Conservation (phyloP, 1,140 invertebrate genomes). For the Samia ricini region DNA sequence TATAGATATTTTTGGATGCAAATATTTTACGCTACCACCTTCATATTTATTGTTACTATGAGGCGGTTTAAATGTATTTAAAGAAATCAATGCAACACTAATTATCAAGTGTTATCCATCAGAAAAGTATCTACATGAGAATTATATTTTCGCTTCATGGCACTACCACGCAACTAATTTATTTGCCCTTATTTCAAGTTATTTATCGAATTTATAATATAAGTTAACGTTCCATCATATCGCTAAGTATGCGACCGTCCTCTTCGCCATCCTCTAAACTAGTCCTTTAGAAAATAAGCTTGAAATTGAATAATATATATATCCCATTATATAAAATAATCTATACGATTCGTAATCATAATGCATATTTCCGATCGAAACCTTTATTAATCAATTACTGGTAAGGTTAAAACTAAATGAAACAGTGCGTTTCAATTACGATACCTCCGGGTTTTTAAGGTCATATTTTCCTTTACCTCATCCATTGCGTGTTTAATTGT, state of each 20-base stretch:
- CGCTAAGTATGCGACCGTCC: conserved; percentile 73
- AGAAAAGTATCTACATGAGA: conserved; percentile 10
- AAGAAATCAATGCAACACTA: conserved; percentile 10
- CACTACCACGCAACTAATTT: conserved; percentile 60
- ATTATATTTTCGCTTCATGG: conserved; percentile 44
- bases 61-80: conserved; percentile 49
- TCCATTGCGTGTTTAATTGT: conserved; percentile 63
- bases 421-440: neutral
- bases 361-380: conserved; percentile 3
- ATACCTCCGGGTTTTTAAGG: conserved; percentile 37
- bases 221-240: conserved; percentile 63
- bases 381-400: neutral
- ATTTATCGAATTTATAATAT: conserved; percentile 63
- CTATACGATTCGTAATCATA: conserved; percentile 37
- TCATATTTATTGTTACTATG: conserved; percentile 61
- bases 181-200: conserved; percentile 63
- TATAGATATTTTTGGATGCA: conserved; percentile 74
- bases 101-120: neutral
- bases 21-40: conserved; percentile 65
- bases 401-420: neutral
- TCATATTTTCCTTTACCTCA: conserved; percentile 39
- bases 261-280: conserved; percentile 77
- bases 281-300: conserved; percentile 64
- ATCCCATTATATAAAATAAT: conserved; percentile 27
- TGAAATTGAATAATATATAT: conserved; percentile 32